These are phyloP conservation scores for Martes martes DNA, from an alignment of 2,113 vertebrate species.

Conservation along the genomic window DNA sequence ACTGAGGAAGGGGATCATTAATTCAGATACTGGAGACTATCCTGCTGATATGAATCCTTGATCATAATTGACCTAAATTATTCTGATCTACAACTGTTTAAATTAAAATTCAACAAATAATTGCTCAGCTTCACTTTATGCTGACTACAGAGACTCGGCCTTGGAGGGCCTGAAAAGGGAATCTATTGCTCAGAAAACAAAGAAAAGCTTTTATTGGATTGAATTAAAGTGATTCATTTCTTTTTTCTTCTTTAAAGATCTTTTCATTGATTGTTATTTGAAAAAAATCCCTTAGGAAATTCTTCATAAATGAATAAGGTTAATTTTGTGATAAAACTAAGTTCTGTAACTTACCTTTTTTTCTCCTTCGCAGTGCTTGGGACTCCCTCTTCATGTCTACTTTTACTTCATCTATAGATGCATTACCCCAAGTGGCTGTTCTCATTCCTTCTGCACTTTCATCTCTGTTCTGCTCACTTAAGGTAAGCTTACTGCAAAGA, in stretches of 20 bases:
- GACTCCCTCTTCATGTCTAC: not conserved
- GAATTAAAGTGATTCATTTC: constrained; percentile 62
- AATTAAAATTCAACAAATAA: constrained; percentile 69
- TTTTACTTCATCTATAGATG: not conserved
- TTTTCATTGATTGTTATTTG: constrained; percentile 64
- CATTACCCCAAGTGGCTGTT: not conserved
- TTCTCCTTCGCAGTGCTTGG: not conserved
- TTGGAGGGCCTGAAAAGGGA: constrained; percentile 9
- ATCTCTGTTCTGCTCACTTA: not conserved
- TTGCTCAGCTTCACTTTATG: constrained; percentile 63
- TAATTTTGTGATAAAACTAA: constrained; percentile 59
- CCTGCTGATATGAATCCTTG: constrained; percentile 40
- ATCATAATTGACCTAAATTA: constrained; percentile 62
- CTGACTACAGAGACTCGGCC: constrained; percentile 39
- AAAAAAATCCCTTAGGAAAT: constrained; percentile 54
- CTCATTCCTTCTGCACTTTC: not conserved
- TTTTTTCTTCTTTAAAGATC: constrained; percentile 60
- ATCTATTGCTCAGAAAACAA: constrained; percentile 56
- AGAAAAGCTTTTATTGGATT: constrained; percentile 57
- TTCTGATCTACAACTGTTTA: constrained; percentile 60
- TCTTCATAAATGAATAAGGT: constrained; percentile 47
- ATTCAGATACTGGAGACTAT: constrained; percentile 13
- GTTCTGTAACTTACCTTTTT: constrained; percentile 1
- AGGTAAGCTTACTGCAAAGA: not conserved
- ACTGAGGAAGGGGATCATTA: constrained; percentile 34